phyloP scores from a whole-genome alignment of 2,797 vertebrate genomes.

The Acanthis flammea region DNA sequence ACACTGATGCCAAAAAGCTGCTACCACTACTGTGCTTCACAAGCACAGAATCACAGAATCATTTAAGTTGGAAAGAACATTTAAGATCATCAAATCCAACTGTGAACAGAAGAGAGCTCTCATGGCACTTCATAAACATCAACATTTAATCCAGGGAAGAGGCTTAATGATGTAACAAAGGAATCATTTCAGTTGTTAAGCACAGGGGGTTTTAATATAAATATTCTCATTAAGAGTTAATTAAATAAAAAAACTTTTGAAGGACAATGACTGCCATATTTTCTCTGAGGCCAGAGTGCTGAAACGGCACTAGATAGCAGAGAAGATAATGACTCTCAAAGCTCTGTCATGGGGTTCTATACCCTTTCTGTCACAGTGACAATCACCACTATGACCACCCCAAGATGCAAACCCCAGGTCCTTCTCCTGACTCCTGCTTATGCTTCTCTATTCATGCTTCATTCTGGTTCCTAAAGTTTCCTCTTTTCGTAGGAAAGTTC shows the following conservation, averaged over 20 bases:
- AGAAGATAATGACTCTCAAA: neutral
- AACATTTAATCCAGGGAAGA: neutral
- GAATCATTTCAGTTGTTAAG: neutral
- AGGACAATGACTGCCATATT: neutral
- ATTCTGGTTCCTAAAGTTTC: neutral
- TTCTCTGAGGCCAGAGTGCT: neutral
- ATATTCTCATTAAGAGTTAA: neutral
- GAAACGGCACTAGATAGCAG: neutral
- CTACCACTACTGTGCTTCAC: neutral
- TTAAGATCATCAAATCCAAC: neutral
- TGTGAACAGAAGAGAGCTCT: neutral
- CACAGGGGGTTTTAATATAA: neutral
- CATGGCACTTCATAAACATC: neutral
- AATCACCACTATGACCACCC: neutral
- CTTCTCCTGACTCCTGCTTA: neutral
- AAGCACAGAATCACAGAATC: neutral
- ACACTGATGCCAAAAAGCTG: neutral
- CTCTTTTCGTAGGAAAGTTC: neutral
- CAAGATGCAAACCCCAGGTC: accelerated
- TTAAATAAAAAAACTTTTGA: neutral
- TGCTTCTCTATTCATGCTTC: neutral
- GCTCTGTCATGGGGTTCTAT: neutral
- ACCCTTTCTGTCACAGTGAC: neutral
- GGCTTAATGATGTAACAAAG: neutral
- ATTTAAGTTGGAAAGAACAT: neutral